phyloP scores from a whole-genome alignment of 2,888 invertebrate species.

The Rhogogaster chlorosoma region DNA sequence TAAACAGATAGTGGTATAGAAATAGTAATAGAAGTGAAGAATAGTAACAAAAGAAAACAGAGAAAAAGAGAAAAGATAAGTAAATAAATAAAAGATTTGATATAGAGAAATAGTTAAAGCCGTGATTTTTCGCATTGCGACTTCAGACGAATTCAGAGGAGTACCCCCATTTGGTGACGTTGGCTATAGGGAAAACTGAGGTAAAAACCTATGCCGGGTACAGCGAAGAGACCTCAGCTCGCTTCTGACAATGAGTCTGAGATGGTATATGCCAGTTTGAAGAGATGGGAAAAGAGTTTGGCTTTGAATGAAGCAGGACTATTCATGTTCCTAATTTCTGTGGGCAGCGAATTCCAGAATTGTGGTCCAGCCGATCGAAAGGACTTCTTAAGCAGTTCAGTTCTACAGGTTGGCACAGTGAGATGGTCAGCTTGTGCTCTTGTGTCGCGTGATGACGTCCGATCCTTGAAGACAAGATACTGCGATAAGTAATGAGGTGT shows the following conservation, averaged over 20 bases:
- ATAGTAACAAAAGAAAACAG: too few species aligned
- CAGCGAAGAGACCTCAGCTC: background rate
- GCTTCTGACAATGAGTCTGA: background rate
- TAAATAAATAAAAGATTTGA: too few species aligned
- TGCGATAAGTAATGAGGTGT: background rate
- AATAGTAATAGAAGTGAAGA: too few species aligned
- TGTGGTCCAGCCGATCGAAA: background rate
- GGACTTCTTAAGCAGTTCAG: background rate
- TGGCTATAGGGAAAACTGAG: too few species aligned
- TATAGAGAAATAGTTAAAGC: too few species aligned
- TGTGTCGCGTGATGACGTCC: too few species aligned
- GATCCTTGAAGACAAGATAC: background rate
- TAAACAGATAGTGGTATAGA: too few species aligned
- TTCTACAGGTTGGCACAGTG: background rate
- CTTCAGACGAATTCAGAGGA: too few species aligned
- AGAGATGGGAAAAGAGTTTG: background rate
- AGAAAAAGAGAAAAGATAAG: too few species aligned
- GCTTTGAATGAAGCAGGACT: background rate
- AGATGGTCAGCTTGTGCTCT: background rate
- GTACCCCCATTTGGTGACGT: too few species aligned
- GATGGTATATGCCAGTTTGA: background rate
- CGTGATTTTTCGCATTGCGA: too few species aligned
- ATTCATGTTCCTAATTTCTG: background rate
- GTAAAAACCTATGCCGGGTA: too few species aligned
- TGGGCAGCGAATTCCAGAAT: background rate